These are phyloP conservation scores for Lepus europaeus DNA, from an alignment of 2,113 vertebrate species.

Conservation along the genomic window DNA sequence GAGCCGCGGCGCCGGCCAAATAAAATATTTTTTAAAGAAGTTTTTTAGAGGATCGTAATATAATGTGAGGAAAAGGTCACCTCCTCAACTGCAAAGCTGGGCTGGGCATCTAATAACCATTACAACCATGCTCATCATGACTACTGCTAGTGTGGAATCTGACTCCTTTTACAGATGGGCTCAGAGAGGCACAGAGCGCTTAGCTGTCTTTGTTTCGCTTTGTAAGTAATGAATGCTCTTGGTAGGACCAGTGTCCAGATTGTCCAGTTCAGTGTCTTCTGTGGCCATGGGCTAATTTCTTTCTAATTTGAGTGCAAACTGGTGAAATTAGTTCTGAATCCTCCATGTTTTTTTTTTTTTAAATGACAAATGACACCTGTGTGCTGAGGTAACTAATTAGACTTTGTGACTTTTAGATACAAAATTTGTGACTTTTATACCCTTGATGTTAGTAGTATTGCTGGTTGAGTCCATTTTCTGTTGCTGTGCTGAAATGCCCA, in stretches of 20 bases:
- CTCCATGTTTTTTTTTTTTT: background rate
- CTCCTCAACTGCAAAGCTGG: background rate
- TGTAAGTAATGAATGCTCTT: background rate
- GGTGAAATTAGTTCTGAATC: background rate
- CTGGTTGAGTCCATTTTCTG: background rate
- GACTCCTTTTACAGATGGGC: background rate
- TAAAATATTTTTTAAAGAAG: no score
- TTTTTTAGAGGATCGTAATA: background rate
- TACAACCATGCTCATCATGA: background rate
- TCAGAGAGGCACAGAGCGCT: background rate
- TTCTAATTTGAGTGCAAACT: background rate
- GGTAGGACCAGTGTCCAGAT: background rate
- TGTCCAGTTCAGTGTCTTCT: background rate
- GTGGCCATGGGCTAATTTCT: background rate
- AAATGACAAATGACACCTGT: background rate
- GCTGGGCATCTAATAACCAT: background rate
- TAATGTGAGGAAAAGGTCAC: background rate
- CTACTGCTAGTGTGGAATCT: background rate
- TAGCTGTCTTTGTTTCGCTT: background rate
- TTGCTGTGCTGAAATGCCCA: background rate
- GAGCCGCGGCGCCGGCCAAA: no score
- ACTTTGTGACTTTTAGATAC: background rate
- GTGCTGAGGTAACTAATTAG: background rate
- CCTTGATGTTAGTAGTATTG: no score
- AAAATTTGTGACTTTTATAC: background rate